These are phyloP conservation scores for Cyprinodon brontotheroides DNA, from an alignment of 2,113 vertebrate genomes.

Conservation along the genomic window DNA sequence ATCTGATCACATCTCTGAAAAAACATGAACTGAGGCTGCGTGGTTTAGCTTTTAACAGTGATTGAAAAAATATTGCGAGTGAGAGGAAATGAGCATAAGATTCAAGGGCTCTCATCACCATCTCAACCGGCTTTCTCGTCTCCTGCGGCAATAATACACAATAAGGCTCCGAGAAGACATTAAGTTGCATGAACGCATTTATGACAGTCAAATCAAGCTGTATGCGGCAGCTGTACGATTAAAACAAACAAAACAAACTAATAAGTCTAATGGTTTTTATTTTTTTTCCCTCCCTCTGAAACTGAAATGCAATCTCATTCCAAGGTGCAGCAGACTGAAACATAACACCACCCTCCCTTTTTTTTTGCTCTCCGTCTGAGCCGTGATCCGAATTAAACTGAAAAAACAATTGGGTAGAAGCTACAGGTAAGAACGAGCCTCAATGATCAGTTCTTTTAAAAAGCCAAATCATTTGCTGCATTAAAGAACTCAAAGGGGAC, in stretches of 20 bases:
- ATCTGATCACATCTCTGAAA: neutral
- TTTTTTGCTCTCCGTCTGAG: neutral
- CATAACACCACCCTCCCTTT: neutral
- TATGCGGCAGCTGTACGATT: slow-evolving; percentile 7
- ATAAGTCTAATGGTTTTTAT: slow-evolving; percentile 15
- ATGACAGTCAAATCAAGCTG: slow-evolving; percentile 7
- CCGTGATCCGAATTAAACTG: neutral
- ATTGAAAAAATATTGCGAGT: neutral
- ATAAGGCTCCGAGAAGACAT: neutral
- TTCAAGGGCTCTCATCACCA: neutral
- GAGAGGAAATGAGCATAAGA: neutral
- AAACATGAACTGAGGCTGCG: neutral
- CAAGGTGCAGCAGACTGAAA: slow-evolving; percentile 11
- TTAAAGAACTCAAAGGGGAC: neutral
- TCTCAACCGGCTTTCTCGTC: neutral
- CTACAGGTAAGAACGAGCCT: neutral
- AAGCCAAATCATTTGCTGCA: neutral
- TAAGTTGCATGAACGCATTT: slow-evolving; percentile 7
- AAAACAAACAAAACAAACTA: slow-evolving; percentile 1
- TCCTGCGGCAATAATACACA: neutral
- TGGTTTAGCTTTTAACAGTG: neutral
- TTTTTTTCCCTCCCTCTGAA: slow-evolving; percentile 14
- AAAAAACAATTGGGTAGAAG: no score
- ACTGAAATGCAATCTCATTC: slow-evolving; percentile 14
- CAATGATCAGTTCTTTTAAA: neutral